Percentiles rank a stretch among this genome's conserved stretches.
Evolutionary conservation across 2,113 vertebrate genomes (phyloP).

Genomic region (Xiphophorus hellerii): DNA sequence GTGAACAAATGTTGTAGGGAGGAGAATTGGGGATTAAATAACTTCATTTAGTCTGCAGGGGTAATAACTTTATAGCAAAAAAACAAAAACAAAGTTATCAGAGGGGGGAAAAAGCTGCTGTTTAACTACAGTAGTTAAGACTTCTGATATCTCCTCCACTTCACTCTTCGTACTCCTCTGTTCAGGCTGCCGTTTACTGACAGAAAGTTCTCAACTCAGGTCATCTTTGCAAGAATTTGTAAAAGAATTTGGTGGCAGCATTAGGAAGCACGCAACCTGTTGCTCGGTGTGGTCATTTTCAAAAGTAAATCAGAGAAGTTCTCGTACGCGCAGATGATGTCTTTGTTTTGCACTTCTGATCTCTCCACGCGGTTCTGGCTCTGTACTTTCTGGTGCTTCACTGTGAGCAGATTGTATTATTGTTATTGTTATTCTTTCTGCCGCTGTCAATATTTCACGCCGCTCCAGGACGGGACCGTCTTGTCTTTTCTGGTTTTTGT

Average conservation of each 20-base stretch:
- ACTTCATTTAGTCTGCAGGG: constrained; percentile 22
- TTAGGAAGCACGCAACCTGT: constrained; percentile 43
- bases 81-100: background rate
- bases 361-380: constrained; percentile 37
- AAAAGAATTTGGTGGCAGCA: constrained; percentile 49
- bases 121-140: too few species aligned
- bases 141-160: constrained; percentile 18
- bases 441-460: constrained; percentile 53
- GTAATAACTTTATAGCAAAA: background rate
- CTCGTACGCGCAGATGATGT: constrained; percentile 29
- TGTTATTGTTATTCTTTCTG: constrained; percentile 12
- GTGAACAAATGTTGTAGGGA: constrained; percentile 6
- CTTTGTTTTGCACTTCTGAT: constrained; percentile 42
- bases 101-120: too few species aligned
- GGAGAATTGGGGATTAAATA: background rate
- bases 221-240: constrained; percentile 59
- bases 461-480: background rate
- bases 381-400: constrained; percentile 63
- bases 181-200: constrained; percentile 49
- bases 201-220: constrained; percentile 63
- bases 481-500: background rate
- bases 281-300: constrained; percentile 30
- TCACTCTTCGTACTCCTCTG: constrained; percentile 50
- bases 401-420: constrained; percentile 46
- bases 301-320: constrained; percentile 37